These are phyloP conservation scores for Cassiopea andromeda DNA, from an alignment of 30 jellyfish, hydroid and myxozoan genomes.

Conservation along the genomic window DNA sequence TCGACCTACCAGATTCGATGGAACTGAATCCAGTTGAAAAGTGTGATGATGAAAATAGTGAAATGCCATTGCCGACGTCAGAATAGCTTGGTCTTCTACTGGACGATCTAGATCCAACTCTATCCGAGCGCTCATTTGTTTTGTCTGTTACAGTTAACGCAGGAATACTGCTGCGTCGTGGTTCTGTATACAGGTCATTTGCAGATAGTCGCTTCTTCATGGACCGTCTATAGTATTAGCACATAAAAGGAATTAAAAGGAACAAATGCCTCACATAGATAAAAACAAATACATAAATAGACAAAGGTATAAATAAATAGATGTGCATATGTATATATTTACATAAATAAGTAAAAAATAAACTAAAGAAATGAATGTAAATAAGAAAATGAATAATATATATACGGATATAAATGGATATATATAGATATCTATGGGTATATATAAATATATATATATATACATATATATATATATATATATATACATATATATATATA, in stretches of 20 bases:
- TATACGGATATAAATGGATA: no score
- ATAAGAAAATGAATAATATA: no score
- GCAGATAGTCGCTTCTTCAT: constrained; percentile 47
- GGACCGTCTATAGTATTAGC: constrained; percentile 11
- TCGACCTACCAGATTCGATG: constrained; percentile 48
- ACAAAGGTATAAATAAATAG: no score
- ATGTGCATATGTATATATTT: no score
- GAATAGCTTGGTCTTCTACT: constrained; percentile 56
- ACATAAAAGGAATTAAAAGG: not conserved
- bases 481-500: no score
- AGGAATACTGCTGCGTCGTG: constrained; percentile 68
- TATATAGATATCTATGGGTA: no score
- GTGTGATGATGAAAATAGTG: constrained; percentile 51
- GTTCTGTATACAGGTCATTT: constrained; percentile 20
- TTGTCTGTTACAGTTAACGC: constrained; percentile 27
- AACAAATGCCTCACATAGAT: no score
- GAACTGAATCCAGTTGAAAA: constrained; percentile 6
- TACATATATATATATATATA: no score
- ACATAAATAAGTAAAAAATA: no score
- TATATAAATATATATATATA: no score
- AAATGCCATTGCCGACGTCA: constrained; percentile 61
- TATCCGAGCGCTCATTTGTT: constrained; percentile 25
- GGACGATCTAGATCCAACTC: constrained; percentile 31
- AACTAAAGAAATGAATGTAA: no score
- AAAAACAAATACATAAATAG: no score